phyloP scores from a whole-genome alignment of 2,113 vertebrate genomes.

The Zootoca vivipara region DNA sequence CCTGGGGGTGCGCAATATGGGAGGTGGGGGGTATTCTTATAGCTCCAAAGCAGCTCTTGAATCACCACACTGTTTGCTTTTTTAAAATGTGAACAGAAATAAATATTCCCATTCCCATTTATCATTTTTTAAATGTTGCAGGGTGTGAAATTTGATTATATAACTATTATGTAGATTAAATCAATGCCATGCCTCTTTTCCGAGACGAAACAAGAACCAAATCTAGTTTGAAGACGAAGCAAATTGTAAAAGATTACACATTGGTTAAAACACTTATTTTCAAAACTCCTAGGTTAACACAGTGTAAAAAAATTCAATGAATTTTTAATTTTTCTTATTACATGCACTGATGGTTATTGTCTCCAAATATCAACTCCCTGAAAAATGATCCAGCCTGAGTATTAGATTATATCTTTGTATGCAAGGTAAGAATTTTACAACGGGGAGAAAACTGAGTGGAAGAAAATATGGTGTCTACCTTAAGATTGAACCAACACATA shows the following conservation, averaged over 20 bases:
- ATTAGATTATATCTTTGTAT: neutral
- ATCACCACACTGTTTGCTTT: neutral
- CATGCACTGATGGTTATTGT: conserved; percentile 4
- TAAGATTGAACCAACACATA: neutral
- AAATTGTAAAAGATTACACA: neutral
- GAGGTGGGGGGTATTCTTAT: neutral
- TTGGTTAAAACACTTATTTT: neutral
- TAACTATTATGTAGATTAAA: neutral
- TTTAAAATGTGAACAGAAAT: neutral
- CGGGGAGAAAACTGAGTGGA: neutral
- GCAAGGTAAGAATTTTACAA: neutral
- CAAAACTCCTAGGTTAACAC: neutral
- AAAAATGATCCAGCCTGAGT: neutral
- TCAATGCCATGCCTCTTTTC: neutral
- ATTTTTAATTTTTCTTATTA: conserved; percentile 13
- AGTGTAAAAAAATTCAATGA: conserved; percentile 3
- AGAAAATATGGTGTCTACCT: neutral
- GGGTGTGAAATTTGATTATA: neutral
- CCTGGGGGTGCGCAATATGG: neutral
- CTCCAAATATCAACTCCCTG: conserved; percentile 11
- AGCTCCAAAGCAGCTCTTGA: neutral
- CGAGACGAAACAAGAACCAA: neutral
- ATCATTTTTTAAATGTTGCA: conserved; percentile 3
- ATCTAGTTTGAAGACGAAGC: neutral
- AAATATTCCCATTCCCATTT: neutral